These are phyloP conservation scores for Baryphthengus martii DNA, from an alignment of 2,113 vertebrate genomes.

Conservation along the genomic window DNA sequence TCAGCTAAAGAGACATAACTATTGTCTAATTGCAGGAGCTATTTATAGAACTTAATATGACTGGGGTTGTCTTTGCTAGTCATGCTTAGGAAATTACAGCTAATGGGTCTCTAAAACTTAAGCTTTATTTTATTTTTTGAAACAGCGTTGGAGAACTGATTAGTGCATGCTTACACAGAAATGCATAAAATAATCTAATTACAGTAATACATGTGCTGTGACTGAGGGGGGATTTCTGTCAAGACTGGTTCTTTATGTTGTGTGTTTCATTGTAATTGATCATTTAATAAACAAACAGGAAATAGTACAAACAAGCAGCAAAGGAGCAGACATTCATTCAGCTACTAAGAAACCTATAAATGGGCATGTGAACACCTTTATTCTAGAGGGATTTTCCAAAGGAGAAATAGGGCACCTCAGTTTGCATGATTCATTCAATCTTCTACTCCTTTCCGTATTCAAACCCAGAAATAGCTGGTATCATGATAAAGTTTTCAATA, in stretches of 20 bases:
- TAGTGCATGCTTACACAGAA: neutral
- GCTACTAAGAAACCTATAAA: neutral
- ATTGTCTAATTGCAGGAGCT: neutral
- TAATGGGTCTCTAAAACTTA: neutral
- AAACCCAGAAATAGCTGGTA: neutral
- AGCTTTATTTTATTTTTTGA: neutral
- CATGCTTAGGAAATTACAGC: neutral
- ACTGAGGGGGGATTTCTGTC: neutral
- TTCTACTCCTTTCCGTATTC: neutral
- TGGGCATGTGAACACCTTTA: neutral
- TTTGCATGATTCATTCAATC: neutral
- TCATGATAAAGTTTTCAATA: constrained; percentile 41
- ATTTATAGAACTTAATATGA: neutral
- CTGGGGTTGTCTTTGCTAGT: neutral
- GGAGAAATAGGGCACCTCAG: neutral
- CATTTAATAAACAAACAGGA: constrained; percentile 3
- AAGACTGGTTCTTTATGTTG: neutral
- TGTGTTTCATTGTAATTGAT: neutral
- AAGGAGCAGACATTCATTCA: neutral
- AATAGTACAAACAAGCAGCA: neutral
- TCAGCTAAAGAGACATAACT: neutral
- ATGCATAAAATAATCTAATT: constrained; percentile 8
- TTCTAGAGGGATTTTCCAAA: neutral
- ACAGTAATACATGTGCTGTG: neutral
- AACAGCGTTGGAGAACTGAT: neutral